These are phyloP conservation scores for Dreissena polymorpha DNA, from an alignment of 1,140 invertebrate genomes.

Conservation along the genomic window DNA sequence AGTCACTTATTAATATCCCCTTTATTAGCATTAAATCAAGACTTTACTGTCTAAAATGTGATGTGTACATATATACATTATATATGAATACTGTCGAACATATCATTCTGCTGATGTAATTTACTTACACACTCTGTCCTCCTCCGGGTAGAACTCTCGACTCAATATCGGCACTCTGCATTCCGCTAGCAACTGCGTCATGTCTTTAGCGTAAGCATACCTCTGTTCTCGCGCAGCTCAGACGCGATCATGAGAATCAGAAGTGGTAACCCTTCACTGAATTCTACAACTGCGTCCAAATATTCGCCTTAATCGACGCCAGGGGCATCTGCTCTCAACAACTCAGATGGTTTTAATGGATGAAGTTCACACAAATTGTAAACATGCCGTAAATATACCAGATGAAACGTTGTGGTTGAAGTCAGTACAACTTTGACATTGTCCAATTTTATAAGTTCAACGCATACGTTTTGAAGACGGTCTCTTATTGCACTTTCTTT, in stretches of 20 bases:
- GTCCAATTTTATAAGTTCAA: not conserved
- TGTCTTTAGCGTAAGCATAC: slow-evolving; percentile 25
- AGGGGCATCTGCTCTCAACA: slow-evolving; percentile 16
- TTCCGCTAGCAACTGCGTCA: slow-evolving; percentile 35
- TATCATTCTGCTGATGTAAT: too few relatives aligned
- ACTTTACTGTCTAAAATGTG: too few relatives aligned
- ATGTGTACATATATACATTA: too few relatives aligned
- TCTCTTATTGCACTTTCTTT: not conserved
- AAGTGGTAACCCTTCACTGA: slow-evolving; percentile 47
- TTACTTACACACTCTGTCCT: slow-evolving; percentile 40
- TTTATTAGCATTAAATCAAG: too few relatives aligned
- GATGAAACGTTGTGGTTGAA: slow-evolving; percentile 26
- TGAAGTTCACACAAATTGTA: slow-evolving; percentile 26
- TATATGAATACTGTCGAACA: too few relatives aligned
- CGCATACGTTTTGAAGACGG: slow-evolving; percentile 4
- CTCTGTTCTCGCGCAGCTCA: slow-evolving; percentile 26
- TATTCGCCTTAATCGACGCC: slow-evolving; percentile 29
- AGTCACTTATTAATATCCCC: too few relatives aligned
- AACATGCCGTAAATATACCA: slow-evolving; percentile 6
- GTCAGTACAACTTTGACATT: slow-evolving; percentile 45
- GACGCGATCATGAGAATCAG: slow-evolving; percentile 39
- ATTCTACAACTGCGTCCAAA: slow-evolving; percentile 12
- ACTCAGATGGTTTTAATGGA: slow-evolving; percentile 8
- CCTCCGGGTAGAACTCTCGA: slow-evolving; percentile 40
- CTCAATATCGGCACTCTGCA: slow-evolving; percentile 33